Percentiles rank a stretch among this genome's conserved stretches.
Conservation (phyloP, 2,888 invertebrate species). For the Noctua janthina region DNA sequence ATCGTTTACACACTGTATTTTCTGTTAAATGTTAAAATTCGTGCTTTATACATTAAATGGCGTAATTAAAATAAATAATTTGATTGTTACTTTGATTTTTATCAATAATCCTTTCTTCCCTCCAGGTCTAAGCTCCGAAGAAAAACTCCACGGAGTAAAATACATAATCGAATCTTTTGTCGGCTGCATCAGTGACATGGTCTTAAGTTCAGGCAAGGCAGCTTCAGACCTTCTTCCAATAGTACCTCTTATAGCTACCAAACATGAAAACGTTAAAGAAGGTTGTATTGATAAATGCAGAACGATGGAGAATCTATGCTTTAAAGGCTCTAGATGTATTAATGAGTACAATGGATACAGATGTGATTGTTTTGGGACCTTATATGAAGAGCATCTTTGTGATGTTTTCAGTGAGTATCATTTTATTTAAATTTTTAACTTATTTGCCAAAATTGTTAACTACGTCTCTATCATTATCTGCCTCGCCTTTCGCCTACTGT, state of each 20-base stretch:
- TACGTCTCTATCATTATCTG: no score
- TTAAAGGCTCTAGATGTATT: conserved; percentile 96
- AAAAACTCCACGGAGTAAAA: conserved; percentile 96
- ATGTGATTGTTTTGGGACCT: conserved; percentile 98
- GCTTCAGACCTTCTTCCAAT: conserved; percentile 95
- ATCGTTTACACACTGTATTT: no score
- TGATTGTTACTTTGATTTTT: no score
- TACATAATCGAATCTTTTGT: conserved; percentile 98
- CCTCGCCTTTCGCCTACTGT: no score
- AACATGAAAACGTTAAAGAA: conserved; percentile 97
- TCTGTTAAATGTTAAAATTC: no score
- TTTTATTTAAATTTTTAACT: neutral
- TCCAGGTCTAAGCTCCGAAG: conserved; percentile 95
- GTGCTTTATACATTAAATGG: no score
- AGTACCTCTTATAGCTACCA: conserved; percentile 95
- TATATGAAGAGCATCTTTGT: conserved; percentile 97
- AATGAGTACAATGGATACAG: conserved; percentile 97
- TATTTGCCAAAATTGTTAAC: neutral
- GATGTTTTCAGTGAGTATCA: conserved; percentile 95
- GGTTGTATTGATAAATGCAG: conserved; percentile 96
- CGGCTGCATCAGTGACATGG: conserved; percentile 97
- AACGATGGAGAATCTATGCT: conserved; percentile 95
- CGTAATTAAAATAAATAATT: no score
- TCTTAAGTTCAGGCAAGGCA: conserved; percentile 95
- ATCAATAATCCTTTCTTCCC: no score